Evolutionary conservation across 2,888 invertebrate species (phyloP), one percentile per base, ranked within the genome.

Genomic region (Nebria salina): DNA sequence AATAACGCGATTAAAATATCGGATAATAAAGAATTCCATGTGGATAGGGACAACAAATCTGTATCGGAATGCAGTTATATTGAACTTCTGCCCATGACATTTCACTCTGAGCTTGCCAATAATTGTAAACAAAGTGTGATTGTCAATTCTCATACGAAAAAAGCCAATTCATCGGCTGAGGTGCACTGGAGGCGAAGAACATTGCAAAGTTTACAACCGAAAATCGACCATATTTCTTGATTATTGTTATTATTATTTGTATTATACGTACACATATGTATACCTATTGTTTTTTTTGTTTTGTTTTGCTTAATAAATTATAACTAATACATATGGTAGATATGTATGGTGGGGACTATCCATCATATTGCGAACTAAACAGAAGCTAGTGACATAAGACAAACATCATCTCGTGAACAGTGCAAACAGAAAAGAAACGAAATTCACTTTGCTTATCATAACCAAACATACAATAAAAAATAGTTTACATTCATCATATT

Each of bases 101-200:
- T 54, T 54, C 8, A 54, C 54, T 54, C 25, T 41, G 13, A 64
- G n/a, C 42, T 42, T 65, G 41, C 13, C 41, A 78, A 42, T 74
- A 65, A 78, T 73, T 66, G 42, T 42, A 73, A 77, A 26, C 72
- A 78, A 41, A 87, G 87, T 84, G 87, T 87, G 75, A 88, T 87
- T 83, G 87, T 87, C 73, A 87, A 86, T 83, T 84, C 84, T 65
- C 83, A 84, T 78, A 77, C n/a, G 11, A 74, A 68, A 26, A 75
- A 43, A 75, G 79, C 75, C 65, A 2, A 7, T 54, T 54, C 64
- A 1, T 66, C 75, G 7, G 85, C 83, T 81, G 90, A 89, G 83
- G 86, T 89, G 82, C 91, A 91, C 84, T 91, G 91, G 91, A 88
- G 91, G 68, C 89, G 90, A 83, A 88, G 88, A 80, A 88, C 88